Base-by-base conservation (phyloP, 2,797 vertebrate genomes). In the Microchirus variegatus region DNA sequence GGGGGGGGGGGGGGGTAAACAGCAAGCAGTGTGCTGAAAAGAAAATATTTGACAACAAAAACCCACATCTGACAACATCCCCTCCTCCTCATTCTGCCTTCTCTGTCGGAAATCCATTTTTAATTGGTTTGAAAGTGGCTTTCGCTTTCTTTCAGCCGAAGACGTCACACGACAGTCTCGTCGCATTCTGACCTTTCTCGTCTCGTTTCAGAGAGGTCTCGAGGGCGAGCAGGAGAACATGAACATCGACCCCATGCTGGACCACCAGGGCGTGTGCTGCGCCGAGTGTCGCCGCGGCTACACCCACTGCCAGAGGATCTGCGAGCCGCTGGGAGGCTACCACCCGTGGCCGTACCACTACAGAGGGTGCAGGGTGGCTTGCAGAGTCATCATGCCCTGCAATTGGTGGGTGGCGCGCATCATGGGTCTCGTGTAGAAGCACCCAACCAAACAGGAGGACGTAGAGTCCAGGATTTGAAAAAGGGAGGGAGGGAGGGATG, bases 361-460 rank as follows among this genome's bases (percentile, higher is more conserved):
- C 78, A 87, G 77, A 10, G 95, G 95, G n/a, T 98, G 96, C 44
- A 93, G 94, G 7, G 94, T 92, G 0, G 95, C 88, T 58, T 97
- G 96, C 70, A 86, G 95, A 2, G 81, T 96, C 3, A 92, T 98
- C 87, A 98, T 98, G 96, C 96, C 96, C 15, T 98, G 96, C 83
- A 95, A 91, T 77, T 97, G 96, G 96, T 97, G 96, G 96, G 94
- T 95, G 10, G 96, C 94, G 9, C 95, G 95, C 9, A 96, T 96
- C 71, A 59, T 97, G 88, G 95, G 96, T 0, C 78, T 96, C 1
- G 94, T 97, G 65, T 97, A 91, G 69, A 67, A 42, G 1, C 11
- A 10, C 41, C 90, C n/a, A 17, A 48, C 13, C 19, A 43, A 51
- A 43, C 63, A 22, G 50, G 19, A 48, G 36, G 55, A 43, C 63